Conservation (phyloP, 2,888 invertebrate species). For the Troides helena region DNA sequence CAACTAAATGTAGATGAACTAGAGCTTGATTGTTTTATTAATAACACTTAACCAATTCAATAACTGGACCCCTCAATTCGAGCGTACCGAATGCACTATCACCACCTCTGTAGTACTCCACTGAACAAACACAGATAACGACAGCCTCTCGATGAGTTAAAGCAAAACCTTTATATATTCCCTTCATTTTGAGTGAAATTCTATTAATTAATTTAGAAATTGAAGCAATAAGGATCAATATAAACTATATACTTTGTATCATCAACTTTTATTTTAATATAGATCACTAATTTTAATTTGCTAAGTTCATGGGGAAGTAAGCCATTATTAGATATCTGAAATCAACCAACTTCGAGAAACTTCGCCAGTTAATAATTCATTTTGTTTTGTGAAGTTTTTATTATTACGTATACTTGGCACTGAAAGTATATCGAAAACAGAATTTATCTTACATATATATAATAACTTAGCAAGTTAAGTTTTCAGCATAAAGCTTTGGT, state of each 20-base stretch:
- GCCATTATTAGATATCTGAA: no score
- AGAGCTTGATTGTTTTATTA: neutral
- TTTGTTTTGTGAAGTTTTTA: no score
- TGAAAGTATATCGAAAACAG: no score
- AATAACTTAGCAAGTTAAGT: no score
- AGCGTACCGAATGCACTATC: slow-evolving; percentile 26
- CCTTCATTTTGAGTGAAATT: slow-evolving; percentile 11
- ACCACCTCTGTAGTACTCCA: slow-evolving; percentile 15
- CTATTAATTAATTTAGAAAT: slow-evolving; percentile 18
- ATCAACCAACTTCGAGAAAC: no score
- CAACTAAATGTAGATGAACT: neutral
- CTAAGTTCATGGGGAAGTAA: no score
- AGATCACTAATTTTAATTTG: neutral
- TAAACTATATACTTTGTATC: neutral
- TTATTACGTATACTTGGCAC: no score
- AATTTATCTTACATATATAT: no score
- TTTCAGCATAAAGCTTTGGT: no score
- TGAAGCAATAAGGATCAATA: neutral
- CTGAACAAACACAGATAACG: slow-evolving; percentile 27
- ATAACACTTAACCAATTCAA: slow-evolving; percentile 12
- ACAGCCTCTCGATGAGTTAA: slow-evolving; percentile 19
- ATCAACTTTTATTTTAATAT: neutral
- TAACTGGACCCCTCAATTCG: slow-evolving; percentile 19
- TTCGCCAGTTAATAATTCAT: no score
- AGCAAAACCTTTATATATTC: slow-evolving; percentile 14